These are phyloP conservation scores for Perccottus glenii DNA, from an alignment of 2,113 vertebrate genomes.

Conservation along the genomic window DNA sequence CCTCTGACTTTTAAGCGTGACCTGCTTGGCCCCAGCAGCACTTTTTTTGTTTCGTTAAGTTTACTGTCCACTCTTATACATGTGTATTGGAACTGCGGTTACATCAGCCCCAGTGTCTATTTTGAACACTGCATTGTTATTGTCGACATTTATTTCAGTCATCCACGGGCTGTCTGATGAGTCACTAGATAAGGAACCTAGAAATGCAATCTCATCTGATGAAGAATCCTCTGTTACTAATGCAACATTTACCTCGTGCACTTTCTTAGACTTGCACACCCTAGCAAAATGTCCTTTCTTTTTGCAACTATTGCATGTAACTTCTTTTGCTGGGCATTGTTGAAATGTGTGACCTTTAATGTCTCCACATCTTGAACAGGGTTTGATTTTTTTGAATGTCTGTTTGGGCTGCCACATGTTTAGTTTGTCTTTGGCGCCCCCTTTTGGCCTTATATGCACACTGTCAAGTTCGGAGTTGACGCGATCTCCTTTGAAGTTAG, in stretches of 20 bases:
- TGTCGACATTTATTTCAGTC: conserved; percentile 2
- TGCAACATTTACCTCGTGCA: neutral
- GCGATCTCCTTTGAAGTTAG: neutral
- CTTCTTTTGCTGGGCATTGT: conserved; percentile 13
- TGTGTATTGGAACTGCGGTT: neutral
- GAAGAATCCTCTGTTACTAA: neutral
- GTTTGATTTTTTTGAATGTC: neutral
- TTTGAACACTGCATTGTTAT: conserved; percentile 12
- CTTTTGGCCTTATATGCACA: neutral
- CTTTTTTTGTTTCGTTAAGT: neutral
- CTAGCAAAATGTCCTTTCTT: conserved; percentile 17
- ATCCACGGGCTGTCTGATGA: neutral
- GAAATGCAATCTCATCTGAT: neutral
- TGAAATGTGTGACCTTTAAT: neutral
- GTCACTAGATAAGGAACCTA: neutral
- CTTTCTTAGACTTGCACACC: conserved; percentile 3
- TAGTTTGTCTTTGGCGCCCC: neutral
- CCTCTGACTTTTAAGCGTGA: conserved; percentile 3
- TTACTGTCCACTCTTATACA: conserved; percentile 10
- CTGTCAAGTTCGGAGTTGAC: neutral
- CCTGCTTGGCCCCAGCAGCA: neutral
- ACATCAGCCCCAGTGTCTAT: conserved; percentile 25
- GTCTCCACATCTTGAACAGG: conserved; percentile 11
- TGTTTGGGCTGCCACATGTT: neutral
- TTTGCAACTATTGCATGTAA: neutral